phyloP scores from a whole-genome alignment of 2,888 invertebrate genomes.

The Cenopis cana region DNA sequence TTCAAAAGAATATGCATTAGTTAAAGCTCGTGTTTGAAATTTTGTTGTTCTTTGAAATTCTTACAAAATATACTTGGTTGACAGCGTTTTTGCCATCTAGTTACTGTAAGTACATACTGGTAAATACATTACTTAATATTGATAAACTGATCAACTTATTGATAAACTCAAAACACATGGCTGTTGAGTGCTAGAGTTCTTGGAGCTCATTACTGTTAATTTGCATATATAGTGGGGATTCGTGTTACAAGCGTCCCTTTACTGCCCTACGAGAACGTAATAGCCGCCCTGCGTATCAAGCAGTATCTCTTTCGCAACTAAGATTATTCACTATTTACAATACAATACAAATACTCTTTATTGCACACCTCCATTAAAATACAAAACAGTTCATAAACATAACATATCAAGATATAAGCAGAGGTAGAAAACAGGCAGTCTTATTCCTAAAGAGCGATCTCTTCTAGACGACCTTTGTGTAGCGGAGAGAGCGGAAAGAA shows the following conservation, averaged over 20 bases:
- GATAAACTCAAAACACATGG: neutral
- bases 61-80: neutral
- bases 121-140: neutral
- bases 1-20: neutral
- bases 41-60: neutral
- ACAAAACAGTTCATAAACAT: no score
- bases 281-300: slow-evolving; percentile 26
- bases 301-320: slow-evolving; percentile 6
- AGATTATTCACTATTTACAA: neutral
- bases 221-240: slow-evolving; percentile 58
- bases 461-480: no score
- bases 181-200: slow-evolving; percentile 43
- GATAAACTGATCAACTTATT: neutral
- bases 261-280: slow-evolving; percentile 47
- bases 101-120: neutral
- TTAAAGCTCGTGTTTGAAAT: neutral
- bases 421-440: no score
- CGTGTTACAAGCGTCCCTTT: slow-evolving; percentile 49
- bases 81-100: no score
- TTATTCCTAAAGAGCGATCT: no score
- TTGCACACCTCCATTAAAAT: no score
- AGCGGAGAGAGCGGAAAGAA: no score
- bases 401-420: no score
- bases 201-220: slow-evolving; percentile 54
- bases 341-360: no score